Evolutionary conservation across 2,888 invertebrate genomes (phyloP).

Genomic region (Ypsolopha sequella): DNA sequence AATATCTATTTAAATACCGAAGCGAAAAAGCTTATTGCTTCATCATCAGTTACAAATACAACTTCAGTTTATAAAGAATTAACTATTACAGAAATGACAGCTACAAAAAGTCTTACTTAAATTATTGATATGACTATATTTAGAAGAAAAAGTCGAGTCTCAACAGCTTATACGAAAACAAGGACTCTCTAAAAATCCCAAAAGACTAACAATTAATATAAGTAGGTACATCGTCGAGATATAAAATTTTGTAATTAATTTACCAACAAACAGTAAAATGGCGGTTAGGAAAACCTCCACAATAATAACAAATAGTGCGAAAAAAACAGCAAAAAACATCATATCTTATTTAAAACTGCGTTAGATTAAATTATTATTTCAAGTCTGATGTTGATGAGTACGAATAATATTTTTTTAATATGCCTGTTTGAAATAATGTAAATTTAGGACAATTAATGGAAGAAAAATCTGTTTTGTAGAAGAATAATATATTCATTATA

Average conservation of each 20-base stretch:
- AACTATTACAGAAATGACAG: slow-evolving; percentile 14
- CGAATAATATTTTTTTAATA: too few species aligned
- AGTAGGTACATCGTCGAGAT: neutral
- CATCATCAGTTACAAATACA: slow-evolving; percentile 24
- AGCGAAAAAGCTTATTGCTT: slow-evolving; percentile 44
- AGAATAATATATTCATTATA: too few species aligned
- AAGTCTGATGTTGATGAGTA: too few species aligned
- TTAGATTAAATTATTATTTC: too few species aligned
- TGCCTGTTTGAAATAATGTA: too few species aligned
- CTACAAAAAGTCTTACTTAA: slow-evolving; percentile 24
- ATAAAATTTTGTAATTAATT: neutral
- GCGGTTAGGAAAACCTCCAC: too few species aligned
- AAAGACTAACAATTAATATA: neutral
- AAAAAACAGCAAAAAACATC: too few species aligned
- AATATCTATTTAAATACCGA: slow-evolving; percentile 22
- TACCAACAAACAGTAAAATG: too few species aligned
- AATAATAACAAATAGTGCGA: too few species aligned
- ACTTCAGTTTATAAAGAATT: slow-evolving; percentile 10
- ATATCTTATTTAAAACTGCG: too few species aligned
- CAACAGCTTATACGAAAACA: neutral
- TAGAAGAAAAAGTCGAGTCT: slow-evolving; percentile 17
- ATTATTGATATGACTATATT: slow-evolving; percentile 52
- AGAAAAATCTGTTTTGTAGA: too few species aligned
- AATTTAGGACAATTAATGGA: too few species aligned
- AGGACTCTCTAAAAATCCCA: neutral